Evolutionary conservation across 2,888 invertebrate species (phyloP), one percentile per base, ranked within the genome.

Genomic region (Drosophila merina): DNA sequence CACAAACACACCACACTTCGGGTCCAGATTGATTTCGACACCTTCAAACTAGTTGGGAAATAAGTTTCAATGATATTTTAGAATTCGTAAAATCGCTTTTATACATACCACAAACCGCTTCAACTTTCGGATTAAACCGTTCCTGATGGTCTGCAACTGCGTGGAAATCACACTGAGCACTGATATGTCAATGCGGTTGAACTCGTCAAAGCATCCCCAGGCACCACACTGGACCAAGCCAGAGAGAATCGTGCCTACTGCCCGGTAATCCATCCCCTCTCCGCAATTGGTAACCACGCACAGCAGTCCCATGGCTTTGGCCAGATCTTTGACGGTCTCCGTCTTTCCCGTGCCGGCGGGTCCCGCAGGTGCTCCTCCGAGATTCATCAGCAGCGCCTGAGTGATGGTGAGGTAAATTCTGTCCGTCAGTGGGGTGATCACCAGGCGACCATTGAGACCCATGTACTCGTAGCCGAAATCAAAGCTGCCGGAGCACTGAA

Each of bases 131-230:
- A 97, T 93, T 51, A 98, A 91, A 0, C 96, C 98, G 82, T 95
- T 96, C 58, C 97, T 93, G 68, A 98, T 97, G 10, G 97, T 97
- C 91, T 97, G 97, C 74, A 98, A 92, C 90, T 98, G 98, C 0
- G 97, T 96, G 0, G 98, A 98, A 86, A 98, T 97, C 2, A 98
- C 98, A 12, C 97, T 98, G 20, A 98, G 92, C 49, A 98, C 97
- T 0, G 98, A 97, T 4, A 97, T 95, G 75, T 98, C 97, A 76
- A 98, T 98, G 36, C 97, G 93, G 91, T 98, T 98, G 92, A 98
- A 98, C 92, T 98, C 97, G 80, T 98, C 98, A 89, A 98, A 98
- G 90, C 98, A 98, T 1, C 98, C 98, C 98, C 98, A 98, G 2
- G 97, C 97, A 0, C 98, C 98, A 48, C 91, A 92, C 54, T 92